A percentile compares a stretch with the other conserved stretches of the same genome.
Conservation (phyloP, 2,888 invertebrate species). For the Diplazon laetatorius region DNA sequence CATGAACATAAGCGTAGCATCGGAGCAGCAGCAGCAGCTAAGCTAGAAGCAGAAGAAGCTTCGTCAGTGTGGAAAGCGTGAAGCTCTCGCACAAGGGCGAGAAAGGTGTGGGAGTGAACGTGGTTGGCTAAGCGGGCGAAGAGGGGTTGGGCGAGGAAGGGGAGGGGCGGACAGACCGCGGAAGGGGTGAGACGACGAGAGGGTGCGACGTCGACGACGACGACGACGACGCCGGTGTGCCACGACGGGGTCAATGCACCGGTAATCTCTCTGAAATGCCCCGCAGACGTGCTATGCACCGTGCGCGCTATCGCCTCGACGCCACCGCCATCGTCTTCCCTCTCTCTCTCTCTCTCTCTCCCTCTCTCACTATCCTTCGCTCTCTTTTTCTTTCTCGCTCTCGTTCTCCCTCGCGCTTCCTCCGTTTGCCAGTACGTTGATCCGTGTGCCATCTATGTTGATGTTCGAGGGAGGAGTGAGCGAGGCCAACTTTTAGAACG, state of each 20-base stretch:
- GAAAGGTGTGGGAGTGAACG: slow-evolving; percentile 35
- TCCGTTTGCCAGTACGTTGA: slow-evolving; percentile 23
- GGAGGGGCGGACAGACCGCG: slow-evolving; percentile 42
- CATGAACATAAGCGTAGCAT: slow-evolving; percentile 5
- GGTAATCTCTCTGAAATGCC: slow-evolving; percentile 79
- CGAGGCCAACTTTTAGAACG: slow-evolving; percentile 49
- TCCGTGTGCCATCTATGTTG: slow-evolving; percentile 38
- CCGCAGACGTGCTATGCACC: slow-evolving; percentile 72
- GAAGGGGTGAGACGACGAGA: slow-evolving; percentile 47
- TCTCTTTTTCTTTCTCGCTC: slow-evolving; percentile 4
- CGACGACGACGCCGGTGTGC: slow-evolving; percentile 59
- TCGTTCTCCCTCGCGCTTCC: slow-evolving; percentile 12
- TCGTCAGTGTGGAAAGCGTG: slow-evolving; percentile 25
- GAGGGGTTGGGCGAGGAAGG: slow-evolving; percentile 41
- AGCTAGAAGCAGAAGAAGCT: slow-evolving; percentile 1
- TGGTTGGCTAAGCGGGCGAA: slow-evolving; percentile 44
- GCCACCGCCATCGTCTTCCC: slow-evolving; percentile 50
- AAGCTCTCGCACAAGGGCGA: slow-evolving; percentile 26
- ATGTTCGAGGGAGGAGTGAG: slow-evolving; percentile 57
- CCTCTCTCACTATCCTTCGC: slow-evolving; percentile 28
- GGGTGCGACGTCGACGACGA: slow-evolving; percentile 48
- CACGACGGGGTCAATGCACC: slow-evolving; percentile 76
- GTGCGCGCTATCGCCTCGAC: slow-evolving; percentile 68
- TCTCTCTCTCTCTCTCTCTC: slow-evolving; percentile 27
- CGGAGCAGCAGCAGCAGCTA: background rate